Base-by-base conservation (phyloP, 1,140 invertebrate genomes). In the Drosophila willistoni region DNA sequence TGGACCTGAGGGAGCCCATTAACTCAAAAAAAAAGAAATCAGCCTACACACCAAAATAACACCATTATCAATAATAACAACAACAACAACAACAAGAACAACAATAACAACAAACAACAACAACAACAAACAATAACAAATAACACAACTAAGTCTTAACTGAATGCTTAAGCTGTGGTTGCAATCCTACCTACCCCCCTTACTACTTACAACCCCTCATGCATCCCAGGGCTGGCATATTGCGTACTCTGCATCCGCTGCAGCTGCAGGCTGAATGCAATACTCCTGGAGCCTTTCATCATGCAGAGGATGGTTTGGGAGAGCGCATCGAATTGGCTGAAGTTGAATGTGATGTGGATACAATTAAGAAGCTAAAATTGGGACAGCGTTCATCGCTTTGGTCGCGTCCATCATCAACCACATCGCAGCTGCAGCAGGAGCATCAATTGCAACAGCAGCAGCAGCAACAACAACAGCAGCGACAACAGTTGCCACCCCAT, bases 291-390 rank as follows among this genome's bases (percentile, higher is more conserved):
- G 86, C 86, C 54, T 82, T 91, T 64, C 87, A 82, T 25, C 90
- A 87, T 68, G 67, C 85, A 78, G 67, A 94, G 93, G 77, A 93
- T 92, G 61, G 78, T 13, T 77, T 72, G n/a, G 73, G 81, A 42
- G 90, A 91, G 57, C 86, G 90, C 57, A 85, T 82, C 47, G 95
- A 95, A 84, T 91, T 95, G 59, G 94, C 94, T 79, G 95, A 95
- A 81, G 94, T 95, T 36, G 95, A 96, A 90, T 95, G 95, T 92
- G 95, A 96, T 92, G 95, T 95, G 90, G 95, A 96, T 79, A 95
- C 95, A n/a, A 87, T 96, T 61, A 96, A 96, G 85, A 96, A 96
- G 91, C 91, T 96, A 41, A 96, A 96, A 92, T 92, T 96, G 44
- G 95, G 95, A 5, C 92, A 95, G 74, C 92, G 95, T 59, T 95